Evolutionary conservation across 2,888 invertebrate species (phyloP).

Genomic region (Luperina testacea): DNA sequence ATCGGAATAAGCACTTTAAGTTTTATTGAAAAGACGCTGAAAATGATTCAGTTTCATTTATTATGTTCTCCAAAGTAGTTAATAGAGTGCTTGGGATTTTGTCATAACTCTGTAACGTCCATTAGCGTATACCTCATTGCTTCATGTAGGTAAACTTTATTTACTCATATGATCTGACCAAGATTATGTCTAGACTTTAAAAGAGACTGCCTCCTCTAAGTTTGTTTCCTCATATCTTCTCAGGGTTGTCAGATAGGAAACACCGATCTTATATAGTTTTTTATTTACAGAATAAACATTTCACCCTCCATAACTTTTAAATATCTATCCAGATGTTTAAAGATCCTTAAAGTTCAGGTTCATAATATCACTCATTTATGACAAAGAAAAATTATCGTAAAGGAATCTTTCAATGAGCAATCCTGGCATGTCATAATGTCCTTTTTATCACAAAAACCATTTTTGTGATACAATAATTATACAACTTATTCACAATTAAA

Average conservation of each 20-base stretch:
- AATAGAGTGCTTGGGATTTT: constrained; percentile 6
- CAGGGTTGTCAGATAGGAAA: background rate
- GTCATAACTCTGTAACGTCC: background rate
- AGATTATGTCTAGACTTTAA: background rate
- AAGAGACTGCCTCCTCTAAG: background rate
- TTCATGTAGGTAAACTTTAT: background rate
- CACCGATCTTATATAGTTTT: background rate
- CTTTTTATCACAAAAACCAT: background rate
- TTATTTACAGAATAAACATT: too few relatives aligned
- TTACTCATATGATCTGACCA: background rate
- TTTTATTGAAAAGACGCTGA: constrained; percentile 49
- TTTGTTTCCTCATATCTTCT: background rate
- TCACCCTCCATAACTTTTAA: too few relatives aligned
- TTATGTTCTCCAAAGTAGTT: constrained; percentile 23
- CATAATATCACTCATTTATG: background rate
- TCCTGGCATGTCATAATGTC: background rate
- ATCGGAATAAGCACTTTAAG: constrained; percentile 61
- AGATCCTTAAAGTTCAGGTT: background rate
- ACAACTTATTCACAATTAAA: background rate
- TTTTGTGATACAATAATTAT: background rate
- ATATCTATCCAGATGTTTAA: too few relatives aligned
- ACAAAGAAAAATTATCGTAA: background rate
- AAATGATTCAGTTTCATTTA: constrained; percentile 31
- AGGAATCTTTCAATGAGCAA: background rate
- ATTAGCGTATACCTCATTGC: background rate